phyloP scores from a whole-genome alignment of 2,888 invertebrate species.

The Cosmorhoe ocellata region DNA sequence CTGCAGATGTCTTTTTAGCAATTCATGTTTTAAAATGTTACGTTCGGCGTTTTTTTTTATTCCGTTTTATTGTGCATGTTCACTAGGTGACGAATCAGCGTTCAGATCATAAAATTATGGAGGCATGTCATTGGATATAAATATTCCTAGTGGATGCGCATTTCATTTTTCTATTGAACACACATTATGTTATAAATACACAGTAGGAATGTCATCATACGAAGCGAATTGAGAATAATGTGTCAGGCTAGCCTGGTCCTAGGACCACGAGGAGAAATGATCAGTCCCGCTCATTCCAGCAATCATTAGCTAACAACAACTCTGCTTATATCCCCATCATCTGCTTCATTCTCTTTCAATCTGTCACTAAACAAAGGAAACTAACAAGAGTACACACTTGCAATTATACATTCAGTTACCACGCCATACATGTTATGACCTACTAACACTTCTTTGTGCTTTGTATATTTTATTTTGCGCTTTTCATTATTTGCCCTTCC shows the following conservation, averaged over 20 bases:
- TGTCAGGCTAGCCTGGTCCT: not conserved
- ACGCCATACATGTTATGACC: conserved; percentile 21
- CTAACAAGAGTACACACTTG: not conserved
- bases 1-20: conserved; percentile 75
- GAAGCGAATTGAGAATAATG: not conserved
- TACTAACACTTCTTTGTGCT: conserved; percentile 53
- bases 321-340: conserved; percentile 15
- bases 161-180: conserved; percentile 63
- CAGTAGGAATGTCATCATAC: conserved; percentile 5
- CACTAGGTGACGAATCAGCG: conserved; percentile 39
- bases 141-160: conserved; percentile 67
- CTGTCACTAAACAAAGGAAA: conserved; percentile 10
- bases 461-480: conserved; percentile 61
- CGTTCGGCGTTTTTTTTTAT: conserved; percentile 29
- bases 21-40: conserved; percentile 64
- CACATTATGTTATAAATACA: conserved; percentile 7
- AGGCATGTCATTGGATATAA: conserved; percentile 53
- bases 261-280: conserved; percentile 3
- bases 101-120: conserved; percentile 47
- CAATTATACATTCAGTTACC: conserved; percentile 1
- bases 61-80: conserved; percentile 58
- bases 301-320: conserved; percentile 10
- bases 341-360: conserved; percentile 8
- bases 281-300: conserved; percentile 7
- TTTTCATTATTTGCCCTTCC: conserved; percentile 74